Conservation (phyloP, 2,797 vertebrate species). For the Furcifer pardalis region DNA sequence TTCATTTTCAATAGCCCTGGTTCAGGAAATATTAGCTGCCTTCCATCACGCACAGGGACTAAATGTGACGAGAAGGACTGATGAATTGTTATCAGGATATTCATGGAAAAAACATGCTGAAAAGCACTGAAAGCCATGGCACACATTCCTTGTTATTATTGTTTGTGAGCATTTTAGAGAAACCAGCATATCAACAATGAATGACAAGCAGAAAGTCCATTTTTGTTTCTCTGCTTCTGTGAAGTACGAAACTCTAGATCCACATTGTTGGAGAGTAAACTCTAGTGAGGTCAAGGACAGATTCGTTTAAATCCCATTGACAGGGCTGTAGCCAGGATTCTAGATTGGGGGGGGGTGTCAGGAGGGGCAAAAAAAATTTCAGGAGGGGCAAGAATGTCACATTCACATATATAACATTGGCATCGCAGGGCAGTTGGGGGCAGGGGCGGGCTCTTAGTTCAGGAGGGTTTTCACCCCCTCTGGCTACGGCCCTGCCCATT, state of each 20-base stretch:
- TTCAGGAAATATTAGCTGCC: slow-evolving; percentile 33
- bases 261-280: not conserved
- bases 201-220: not conserved
- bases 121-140: not conserved
- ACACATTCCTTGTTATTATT: not conserved
- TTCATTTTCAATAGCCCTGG: slow-evolving; percentile 6
- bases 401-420: no score
- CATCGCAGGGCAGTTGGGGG: no score
- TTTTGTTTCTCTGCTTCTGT: not conserved
- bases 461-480: no score
- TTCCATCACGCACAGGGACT: slow-evolving; percentile 18
- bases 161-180: not conserved
- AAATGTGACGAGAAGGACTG: not conserved
- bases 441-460: no score
- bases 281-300: not conserved
- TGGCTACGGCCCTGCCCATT: no score
- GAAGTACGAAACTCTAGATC: not conserved
- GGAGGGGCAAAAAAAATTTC: no score
- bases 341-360: no score
- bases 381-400: no score
- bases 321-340: no score
- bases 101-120: not conserved
- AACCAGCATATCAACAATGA: not conserved
- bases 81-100: not conserved
- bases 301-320: no score